These are phyloP conservation scores for Chelonia mydas DNA, from an alignment of 2,797 vertebrate species.

Conservation along the genomic window DNA sequence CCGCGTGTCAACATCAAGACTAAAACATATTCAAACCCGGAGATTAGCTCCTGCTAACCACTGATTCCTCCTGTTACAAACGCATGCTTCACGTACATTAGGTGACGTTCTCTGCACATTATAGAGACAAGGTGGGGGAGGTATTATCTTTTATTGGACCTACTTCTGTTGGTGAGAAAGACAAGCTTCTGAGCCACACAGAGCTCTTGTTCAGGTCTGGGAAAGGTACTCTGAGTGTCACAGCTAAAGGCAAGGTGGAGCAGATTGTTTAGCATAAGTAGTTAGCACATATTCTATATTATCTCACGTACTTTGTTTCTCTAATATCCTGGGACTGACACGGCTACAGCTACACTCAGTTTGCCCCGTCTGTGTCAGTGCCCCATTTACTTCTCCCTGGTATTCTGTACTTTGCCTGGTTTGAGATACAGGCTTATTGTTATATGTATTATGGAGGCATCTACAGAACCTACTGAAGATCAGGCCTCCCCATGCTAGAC, in stretches of 20 bases:
- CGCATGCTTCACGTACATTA: fast-evolving
- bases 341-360: not conserved
- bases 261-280: too few species aligned
- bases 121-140: too few species aligned
- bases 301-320: too few species aligned
- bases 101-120: too few species aligned
- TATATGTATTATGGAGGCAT: not conserved
- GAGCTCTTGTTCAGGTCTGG: too few species aligned
- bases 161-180: too few species aligned
- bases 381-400: not conserved
- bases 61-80: fast-evolving
- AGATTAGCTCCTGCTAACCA: not conserved
- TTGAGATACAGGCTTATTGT: not conserved
- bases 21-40: not conserved
- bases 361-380: not conserved
- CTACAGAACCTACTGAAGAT: not conserved
- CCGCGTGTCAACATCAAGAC: not conserved
- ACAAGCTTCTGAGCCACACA: too few species aligned
- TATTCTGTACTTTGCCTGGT: not conserved
- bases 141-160: too few species aligned
- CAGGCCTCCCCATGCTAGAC: not conserved
- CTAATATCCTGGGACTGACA: too few species aligned
- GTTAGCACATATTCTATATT: too few species aligned
- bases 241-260: too few species aligned
- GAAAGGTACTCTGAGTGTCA: too few species aligned